phyloP scores from a whole-genome alignment of 2,797 vertebrate species.

The Hephaestus fuliginosus region DNA sequence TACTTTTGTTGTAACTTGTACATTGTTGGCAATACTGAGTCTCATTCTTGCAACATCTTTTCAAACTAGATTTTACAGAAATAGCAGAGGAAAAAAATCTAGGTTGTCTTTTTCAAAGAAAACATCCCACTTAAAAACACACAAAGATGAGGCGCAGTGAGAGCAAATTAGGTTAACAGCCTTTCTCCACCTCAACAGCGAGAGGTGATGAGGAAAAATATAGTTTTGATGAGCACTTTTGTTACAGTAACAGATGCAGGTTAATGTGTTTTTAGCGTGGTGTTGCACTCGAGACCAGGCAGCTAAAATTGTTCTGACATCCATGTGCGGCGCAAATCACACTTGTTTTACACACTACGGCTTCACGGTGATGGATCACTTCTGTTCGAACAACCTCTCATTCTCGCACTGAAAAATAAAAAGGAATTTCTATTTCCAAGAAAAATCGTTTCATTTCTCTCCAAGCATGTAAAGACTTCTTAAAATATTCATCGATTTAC shows the following conservation, averaged over 20 bases:
- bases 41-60: neutral
- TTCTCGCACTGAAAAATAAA: rapidly evolving
- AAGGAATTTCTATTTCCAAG: conserved; percentile 8
- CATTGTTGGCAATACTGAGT: neutral
- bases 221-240: neutral
- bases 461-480: conserved; percentile 10
- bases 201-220: conserved; percentile 3
- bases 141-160: conserved; percentile 16
- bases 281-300: neutral
- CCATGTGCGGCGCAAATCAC: neutral
- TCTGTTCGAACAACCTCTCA: neutral
- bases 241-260: neutral
- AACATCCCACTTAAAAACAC: conserved; percentile 30
- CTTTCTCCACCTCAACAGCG: neutral
- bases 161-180: conserved; percentile 46
- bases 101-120: conserved; percentile 51
- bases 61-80: conserved; percentile 18
- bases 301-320: neutral
- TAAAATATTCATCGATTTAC: conserved; percentile 36
- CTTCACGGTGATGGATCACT: neutral
- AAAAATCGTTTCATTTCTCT: conserved; percentile 22
- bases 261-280: neutral
- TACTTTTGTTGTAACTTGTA: neutral
- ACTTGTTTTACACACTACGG: neutral
- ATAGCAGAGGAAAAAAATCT: neutral